phyloP scores from a whole-genome alignment of 2,113 vertebrate genomes.

The Anseranas semipalmata region DNA sequence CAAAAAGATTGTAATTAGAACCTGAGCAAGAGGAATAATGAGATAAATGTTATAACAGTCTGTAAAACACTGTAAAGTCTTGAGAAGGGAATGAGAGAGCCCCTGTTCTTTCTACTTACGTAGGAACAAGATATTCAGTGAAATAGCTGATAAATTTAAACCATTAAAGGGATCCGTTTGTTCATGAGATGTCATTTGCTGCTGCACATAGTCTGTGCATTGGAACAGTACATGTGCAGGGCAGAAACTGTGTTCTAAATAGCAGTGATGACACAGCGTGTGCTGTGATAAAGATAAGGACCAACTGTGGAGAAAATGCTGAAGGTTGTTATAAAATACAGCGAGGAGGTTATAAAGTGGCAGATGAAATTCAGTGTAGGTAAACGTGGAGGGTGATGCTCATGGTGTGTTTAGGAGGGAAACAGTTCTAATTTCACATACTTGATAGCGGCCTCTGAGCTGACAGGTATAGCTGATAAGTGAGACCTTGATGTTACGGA shows the following conservation, averaged over 20 bases:
- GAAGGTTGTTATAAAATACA: not conserved
- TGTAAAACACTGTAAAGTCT: not conserved
- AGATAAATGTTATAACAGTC: not conserved
- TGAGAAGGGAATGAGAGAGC: not conserved
- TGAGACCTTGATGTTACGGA: not conserved
- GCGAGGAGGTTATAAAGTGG: not conserved
- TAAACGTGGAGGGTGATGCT: not conserved
- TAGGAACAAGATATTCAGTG: not conserved
- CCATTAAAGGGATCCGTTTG: not conserved
- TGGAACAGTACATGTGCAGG: not conserved
- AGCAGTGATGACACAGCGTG: not conserved
- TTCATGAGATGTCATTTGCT: not conserved
- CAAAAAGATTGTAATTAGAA: not conserved
- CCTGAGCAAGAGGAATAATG: not conserved
- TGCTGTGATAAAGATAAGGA: not conserved
- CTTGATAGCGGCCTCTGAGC: not conserved
- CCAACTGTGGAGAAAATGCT: not conserved
- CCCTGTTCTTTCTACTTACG: not conserved
- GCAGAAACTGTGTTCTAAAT: not conserved
- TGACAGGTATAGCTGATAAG: not conserved
- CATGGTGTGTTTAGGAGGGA: not conserved
- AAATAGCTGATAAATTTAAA: not conserved
- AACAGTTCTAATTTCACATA: not conserved
- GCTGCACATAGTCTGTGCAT: not conserved
- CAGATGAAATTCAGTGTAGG: not conserved